Conservation (phyloP, 2,113 vertebrate genomes). For the Erythrolamprus reginae region DNA sequence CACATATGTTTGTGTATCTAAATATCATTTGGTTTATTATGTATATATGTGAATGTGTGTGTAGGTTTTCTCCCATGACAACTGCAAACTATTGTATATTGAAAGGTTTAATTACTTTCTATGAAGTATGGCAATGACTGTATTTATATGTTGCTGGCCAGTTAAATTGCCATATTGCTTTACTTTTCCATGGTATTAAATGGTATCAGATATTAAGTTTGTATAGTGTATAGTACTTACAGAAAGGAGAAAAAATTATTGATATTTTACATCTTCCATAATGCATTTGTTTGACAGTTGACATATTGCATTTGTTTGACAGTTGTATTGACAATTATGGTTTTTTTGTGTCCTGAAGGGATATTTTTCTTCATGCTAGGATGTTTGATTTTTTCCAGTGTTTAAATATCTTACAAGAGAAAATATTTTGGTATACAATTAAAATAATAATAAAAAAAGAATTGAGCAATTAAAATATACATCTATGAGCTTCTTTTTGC, state of each 20-base stretch:
- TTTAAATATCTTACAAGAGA: conserved; percentile 23
- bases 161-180: conserved; percentile 1
- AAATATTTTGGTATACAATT: conserved; percentile 18
- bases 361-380: background rate
- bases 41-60: background rate
- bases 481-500: background rate
- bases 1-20: background rate
- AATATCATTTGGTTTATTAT: background rate
- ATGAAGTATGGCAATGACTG: background rate
- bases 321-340: conserved; percentile 18
- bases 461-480: background rate
- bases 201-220: conserved; percentile 1
- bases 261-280: background rate
- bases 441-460: conserved; percentile 26
- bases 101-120: conserved; percentile 6
- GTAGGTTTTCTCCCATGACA: background rate
- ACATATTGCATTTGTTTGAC: background rate
- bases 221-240: background rate
- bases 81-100: background rate
- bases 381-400: conserved; percentile 1
- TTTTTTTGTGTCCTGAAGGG: background rate
- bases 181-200: conserved; percentile 19
- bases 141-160: background rate
- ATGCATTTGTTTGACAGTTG: conserved; percentile 28
- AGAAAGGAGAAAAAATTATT: conserved; percentile 4